Conservation (phyloP, 2,797 vertebrate genomes). For the Sebastes matsubarae region DNA sequence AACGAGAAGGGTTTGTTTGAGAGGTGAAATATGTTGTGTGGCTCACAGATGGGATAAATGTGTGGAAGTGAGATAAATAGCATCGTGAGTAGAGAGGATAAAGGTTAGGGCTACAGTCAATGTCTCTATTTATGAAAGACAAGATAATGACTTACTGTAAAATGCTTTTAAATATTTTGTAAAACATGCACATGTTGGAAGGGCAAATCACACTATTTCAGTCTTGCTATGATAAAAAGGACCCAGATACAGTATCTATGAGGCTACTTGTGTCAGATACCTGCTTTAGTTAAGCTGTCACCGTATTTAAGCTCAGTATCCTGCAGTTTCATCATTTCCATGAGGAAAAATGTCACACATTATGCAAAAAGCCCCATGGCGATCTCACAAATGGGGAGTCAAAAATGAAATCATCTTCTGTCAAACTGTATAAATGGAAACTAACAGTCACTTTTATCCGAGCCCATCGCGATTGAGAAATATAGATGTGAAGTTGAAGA, state of each 20-base stretch:
- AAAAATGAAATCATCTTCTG: constrained; percentile 17
- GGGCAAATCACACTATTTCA: background rate
- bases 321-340: background rate
- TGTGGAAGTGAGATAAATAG: constrained; percentile 4
- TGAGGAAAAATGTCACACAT: background rate
- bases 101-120: background rate
- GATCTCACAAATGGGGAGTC: background rate
- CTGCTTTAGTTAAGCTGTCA: background rate
- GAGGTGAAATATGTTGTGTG: constrained; percentile 6
- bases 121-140: background rate
- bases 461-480: background rate
- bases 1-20: constrained; percentile 10
- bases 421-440: constrained; percentile 12
- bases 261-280: background rate
- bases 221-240: background rate
- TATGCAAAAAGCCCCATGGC: background rate
- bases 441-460: constrained; percentile 19
- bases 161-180: background rate
- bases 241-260: background rate
- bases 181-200: background rate
- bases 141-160: background rate
- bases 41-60: background rate
- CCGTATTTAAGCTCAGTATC: background rate
- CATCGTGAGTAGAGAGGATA: background rate
- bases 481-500: constrained; percentile 38